These are phyloP conservation scores for Drosophila pruinosa DNA, from an alignment of 1,140 invertebrate genomes.

Conservation along the genomic window DNA sequence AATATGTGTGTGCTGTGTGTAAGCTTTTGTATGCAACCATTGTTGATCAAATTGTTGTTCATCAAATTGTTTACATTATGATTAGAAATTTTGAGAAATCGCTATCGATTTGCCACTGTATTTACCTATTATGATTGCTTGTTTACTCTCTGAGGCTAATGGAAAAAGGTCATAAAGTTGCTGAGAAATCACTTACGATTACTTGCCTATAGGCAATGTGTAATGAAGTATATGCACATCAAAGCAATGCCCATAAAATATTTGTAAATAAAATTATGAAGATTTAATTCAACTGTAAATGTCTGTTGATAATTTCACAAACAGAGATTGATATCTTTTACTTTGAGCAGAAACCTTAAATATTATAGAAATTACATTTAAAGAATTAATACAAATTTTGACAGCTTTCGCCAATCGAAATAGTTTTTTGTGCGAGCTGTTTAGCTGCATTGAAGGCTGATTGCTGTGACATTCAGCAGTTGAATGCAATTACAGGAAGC, in stretches of 20 bases:
- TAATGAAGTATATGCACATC: not conserved
- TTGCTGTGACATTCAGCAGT: no score
- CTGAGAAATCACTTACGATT: not conserved
- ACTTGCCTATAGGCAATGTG: not conserved
- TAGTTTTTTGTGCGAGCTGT: no score
- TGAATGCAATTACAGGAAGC: no score
- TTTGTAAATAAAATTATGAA: not conserved
- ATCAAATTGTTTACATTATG: conserved; percentile 43
- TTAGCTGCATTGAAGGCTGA: no score
- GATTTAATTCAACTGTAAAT: not conserved
- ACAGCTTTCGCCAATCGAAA: no score
- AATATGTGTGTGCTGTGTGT: not conserved
- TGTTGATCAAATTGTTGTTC: conserved; percentile 23
- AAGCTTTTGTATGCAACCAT: not conserved
- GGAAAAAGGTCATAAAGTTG: not conserved
- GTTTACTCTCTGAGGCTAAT: conserved; percentile 6
- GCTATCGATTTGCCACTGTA: conserved; percentile 4
- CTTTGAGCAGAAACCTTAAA: no score
- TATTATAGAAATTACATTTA: no score
- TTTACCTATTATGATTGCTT: conserved; percentile 14
- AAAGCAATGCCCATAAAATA: not conserved
- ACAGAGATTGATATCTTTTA: no score
- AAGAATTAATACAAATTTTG: no score
- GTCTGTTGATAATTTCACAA: not conserved
- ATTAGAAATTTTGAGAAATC: conserved; percentile 39